Base-by-base conservation (phyloP, 1,140 invertebrate species). In the Pseudachorutes palmiensis region DNA sequence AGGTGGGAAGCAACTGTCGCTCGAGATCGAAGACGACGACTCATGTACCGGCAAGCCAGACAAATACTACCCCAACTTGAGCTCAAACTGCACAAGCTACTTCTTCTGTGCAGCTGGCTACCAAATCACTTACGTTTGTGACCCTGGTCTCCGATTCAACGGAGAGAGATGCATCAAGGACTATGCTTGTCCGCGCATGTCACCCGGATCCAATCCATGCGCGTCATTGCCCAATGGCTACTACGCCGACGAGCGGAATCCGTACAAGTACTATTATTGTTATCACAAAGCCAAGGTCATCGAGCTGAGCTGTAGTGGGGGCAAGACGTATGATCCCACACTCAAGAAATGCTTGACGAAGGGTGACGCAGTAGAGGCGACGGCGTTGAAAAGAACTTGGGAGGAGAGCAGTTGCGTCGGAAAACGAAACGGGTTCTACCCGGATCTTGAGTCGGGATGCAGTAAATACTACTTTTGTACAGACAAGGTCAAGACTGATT, bases 211-310 rank as follows among this genome's bases (percentile, higher is more conserved):
- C 33, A 79, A 80, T 70, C 78, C 78, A 3, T 85, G 83, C 65
- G 66, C 75, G 2, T 78, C 78, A 1, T 76, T 80, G 31, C 70
- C 79, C 1, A 81, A 83, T 68, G 83, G 84, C 3, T 84, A 84
- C 69, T 74, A 74, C 29, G 31, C 67, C 5, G 48, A 2, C 24
- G 79, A 82, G 69, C 9, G 74, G 79, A 61, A 78, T 81, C 2
- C 79, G 78, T 57, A 83, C 68, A 83, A 81, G 75, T 85, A 81
- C 70, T 83, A 81, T 73, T 83, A 81, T 72, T 84, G 83, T 75
- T 77, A 81, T 60, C 79, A 83, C 41, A 79, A 80, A 12, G 79
- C 82, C 48, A 78, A 83, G 49, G 74, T 83, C 9, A 81, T 81
- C 1, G 82, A 74, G 31, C 67, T 74, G 30, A 62, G 57, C 73